These are phyloP conservation scores for Upupa epops DNA, from an alignment of 2,113 vertebrate species.

Conservation along the genomic window DNA sequence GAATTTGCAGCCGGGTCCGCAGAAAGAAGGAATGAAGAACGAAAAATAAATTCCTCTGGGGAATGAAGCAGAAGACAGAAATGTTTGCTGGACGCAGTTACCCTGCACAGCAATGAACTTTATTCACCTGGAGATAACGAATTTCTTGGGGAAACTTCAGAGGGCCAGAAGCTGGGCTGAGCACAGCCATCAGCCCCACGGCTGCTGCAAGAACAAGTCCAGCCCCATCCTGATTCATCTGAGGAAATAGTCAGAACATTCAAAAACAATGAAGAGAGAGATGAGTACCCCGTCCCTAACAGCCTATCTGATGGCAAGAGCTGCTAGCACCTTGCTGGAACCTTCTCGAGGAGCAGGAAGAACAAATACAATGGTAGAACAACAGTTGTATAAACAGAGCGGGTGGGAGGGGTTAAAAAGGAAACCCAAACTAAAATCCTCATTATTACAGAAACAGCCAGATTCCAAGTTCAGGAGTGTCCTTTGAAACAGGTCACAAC, in stretches of 20 bases:
- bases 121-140: neutral
- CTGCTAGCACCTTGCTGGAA: neutral
- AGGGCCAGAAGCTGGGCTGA: neutral
- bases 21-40: neutral
- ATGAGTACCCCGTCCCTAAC: neutral
- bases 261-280: neutral
- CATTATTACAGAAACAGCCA: neutral
- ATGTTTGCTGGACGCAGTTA: neutral
- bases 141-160: neutral
- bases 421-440: neutral
- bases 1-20: slow-evolving; percentile 26
- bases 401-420: neutral
- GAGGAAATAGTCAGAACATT: neutral
- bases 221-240: neutral
- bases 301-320: neutral
- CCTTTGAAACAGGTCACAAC: neutral
- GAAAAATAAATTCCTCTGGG: neutral
- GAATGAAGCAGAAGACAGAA: neutral
- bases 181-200: neutral
- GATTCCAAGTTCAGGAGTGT: neutral
- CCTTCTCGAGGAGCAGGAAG: neutral
- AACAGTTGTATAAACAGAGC: neutral
- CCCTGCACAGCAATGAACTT: neutral
- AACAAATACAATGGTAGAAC: neutral
- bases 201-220: neutral